Evolutionary conservation across 1,140 invertebrate species (phyloP), one percentile per base, ranked within the genome.

Genomic region (Drosophila setifemur): DNA sequence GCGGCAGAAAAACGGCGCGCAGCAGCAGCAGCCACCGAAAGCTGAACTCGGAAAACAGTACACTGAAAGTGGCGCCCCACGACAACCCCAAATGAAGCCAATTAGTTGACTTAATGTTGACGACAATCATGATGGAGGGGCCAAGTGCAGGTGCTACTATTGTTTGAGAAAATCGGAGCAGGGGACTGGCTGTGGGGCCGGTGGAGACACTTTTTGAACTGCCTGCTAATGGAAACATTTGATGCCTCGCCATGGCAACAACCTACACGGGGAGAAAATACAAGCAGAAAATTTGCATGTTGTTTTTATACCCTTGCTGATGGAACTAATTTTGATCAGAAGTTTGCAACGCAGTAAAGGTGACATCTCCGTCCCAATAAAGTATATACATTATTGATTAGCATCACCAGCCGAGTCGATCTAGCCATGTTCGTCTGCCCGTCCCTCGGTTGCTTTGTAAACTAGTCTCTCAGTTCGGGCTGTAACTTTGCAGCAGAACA

Each of bases 41-140:
- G n/a, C 8, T 1, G 29, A 11, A 31, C 29, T 12, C 31, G n/a
- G n/a, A n/a, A n/a, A n/a, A 33, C 31, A 33, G 31, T 12, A 14
- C 31, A 33, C 31, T 12, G n/a, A 14, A 35, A 23, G 9, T 52
- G 49, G 50, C 50, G 69, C 78, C 73, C 66, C 70, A 73, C 58
- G 78, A 76, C 70, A 74, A 83, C 79, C 74, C 74, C 78, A 83
- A 82, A 83, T 85, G 78, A 83, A 83, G 79, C 78, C 78, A 83
- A 83, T 83, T 83, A 83, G 78, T 74, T 83, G 78, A 83, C 78
- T 79, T 85, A 83, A 83, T 83, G 78, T 53, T 85, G 78, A 85
- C 78, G 78, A 79, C 64, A 61, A 61, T 63, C 63, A 67, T 42
- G 39, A 8, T 14, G 26, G 26, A 37, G 49, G 25, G 21, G 12